Evolutionary conservation across 1,140 invertebrate species (phyloP), one percentile per base, ranked within the genome.

Genomic region (Acyrthosiphon pisum): DNA sequence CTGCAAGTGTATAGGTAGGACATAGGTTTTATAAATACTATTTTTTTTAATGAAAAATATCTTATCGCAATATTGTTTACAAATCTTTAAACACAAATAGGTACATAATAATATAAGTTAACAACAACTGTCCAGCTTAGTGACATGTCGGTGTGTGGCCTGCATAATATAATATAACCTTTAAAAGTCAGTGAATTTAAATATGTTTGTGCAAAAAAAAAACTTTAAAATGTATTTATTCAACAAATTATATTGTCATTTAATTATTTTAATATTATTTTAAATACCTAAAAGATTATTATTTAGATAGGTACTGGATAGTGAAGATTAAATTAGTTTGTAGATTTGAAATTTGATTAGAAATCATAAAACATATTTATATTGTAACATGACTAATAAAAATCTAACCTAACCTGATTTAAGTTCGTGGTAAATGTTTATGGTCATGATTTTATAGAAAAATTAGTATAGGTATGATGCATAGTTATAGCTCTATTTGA

Each of bases 341-440:
- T n/a, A 76, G 60, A 76, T 76, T n/a, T n/a, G 4, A 20, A 18
- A 76, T n/a, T 76, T 76, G 60, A 76, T 76, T 76, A 76, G 11
- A 76, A 76, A 76, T 76, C 60, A 76, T 76, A 76, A 76, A 76
- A 76, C n/a, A 76, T 68, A n/a, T n/a, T n/a, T 68, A n/a, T 76
- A 76, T n/a, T n/a, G 6, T 76, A 35, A 76, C 60, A 76, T 18
- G 14, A 14, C 30, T 35, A 35, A 76, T 76, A 76, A 76, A 76
- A 76, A 68, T 6, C 60, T 68, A 68, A 76, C 60, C 14, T 76
- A 76, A 76, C 60, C 60, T 76, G 60, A 76, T 76, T 76, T n/a
- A 76, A 76, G 60, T n/a, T 76, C n/a, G n/a, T n/a, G 60, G 60
- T 76, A 76, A 76, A 76, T 76, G 14, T 76, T 76, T n/a, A 76